Evolutionary conservation across 2,797 vertebrate genomes (phyloP).

Genomic region (Notamacropus eugenii): DNA sequence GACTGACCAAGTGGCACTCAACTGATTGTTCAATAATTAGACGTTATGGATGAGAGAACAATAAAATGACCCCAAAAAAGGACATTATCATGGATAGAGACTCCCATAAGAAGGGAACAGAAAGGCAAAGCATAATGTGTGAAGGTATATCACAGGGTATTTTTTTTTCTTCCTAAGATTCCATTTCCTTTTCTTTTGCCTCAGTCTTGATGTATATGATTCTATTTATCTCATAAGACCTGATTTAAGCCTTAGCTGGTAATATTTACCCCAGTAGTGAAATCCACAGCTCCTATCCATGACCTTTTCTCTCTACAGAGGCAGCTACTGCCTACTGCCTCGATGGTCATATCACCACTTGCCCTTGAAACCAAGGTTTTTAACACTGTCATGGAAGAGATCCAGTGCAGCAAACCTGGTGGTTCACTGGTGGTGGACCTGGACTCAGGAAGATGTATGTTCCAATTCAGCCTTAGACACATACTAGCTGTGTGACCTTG

Average conservation of each 20-base stretch:
- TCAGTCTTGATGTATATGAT: neutral
- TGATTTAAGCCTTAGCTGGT: neutral
- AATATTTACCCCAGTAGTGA: constrained; percentile 10
- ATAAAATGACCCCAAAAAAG: constrained; percentile 26
- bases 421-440: neutral
- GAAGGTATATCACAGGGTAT: neutral
- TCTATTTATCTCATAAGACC: neutral
- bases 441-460: neutral
- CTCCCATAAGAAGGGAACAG: neutral
- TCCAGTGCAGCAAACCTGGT: neutral
- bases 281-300: neutral
- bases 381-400: neutral
- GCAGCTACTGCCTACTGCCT: neutral
- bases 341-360: neutral
- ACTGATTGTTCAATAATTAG: constrained; percentile 34
- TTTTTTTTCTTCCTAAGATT: neutral
- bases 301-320: neutral
- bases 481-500: neutral
- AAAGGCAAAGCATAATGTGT: constrained; percentile 23
- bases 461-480: neutral
- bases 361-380: neutral
- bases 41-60: constrained; percentile 59
- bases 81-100: constrained; percentile 20
- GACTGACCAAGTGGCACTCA: neutral
- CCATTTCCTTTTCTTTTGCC: constrained; percentile 8